A percentile compares a stretch with the other conserved stretches of the same genome.
Conservation (phyloP, 2,113 vertebrate species). For the Indicator indicator region DNA sequence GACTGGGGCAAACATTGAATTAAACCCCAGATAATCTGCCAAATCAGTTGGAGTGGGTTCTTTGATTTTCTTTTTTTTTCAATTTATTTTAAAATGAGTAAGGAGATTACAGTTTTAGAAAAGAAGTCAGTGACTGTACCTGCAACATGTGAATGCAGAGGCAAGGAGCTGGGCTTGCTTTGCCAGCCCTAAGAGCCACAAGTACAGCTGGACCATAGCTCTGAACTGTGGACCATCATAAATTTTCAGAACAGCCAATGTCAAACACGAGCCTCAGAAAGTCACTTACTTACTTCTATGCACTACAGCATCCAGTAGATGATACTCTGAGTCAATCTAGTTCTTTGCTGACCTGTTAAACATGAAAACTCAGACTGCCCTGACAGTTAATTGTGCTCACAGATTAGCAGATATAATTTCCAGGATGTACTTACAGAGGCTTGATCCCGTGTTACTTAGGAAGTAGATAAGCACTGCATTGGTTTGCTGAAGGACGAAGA, state of each 20-base stretch:
- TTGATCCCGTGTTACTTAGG: neutral
- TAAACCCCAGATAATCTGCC: neutral
- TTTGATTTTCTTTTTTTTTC: no score
- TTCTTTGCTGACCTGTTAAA: neutral
- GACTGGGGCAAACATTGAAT: neutral
- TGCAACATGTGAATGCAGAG: neutral
- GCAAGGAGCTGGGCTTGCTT: neutral
- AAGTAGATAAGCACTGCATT: neutral
- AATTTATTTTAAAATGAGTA: neutral
- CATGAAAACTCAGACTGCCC: neutral
- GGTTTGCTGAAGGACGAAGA: neutral
- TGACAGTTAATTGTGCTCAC: neutral
- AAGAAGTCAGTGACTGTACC: neutral
- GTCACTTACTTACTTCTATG: neutral
- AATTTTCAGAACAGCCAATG: neutral
- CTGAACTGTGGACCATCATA: fast-evolving
- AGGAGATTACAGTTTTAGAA: neutral
- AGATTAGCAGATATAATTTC: neutral
- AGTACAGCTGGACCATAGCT: neutral
- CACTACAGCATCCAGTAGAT: neutral
- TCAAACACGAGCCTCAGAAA: neutral
- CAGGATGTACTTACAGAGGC: neutral
- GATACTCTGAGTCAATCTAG: neutral
- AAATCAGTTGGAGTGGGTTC: neutral
- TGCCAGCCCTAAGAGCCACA: neutral